phyloP scores from a whole-genome alignment of 2,113 vertebrate species.

The Terrapene triunguis region DNA sequence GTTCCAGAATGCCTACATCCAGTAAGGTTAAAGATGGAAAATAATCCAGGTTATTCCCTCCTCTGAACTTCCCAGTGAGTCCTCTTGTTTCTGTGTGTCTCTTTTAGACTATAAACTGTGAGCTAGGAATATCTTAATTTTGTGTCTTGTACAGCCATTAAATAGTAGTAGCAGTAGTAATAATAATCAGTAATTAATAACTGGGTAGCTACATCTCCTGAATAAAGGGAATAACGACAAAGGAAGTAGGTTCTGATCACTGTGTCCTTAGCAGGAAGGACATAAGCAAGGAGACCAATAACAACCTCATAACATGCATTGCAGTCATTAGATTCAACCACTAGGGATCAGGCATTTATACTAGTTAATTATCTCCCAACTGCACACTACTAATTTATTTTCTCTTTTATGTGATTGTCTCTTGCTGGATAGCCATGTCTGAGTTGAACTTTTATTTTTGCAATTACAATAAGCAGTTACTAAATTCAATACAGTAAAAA shows the following conservation, averaged over 20 bases:
- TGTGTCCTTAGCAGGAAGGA: not conserved
- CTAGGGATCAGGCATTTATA: not conserved
- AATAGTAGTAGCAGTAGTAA: not conserved
- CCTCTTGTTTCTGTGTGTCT: not conserved
- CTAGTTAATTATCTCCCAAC: not conserved
- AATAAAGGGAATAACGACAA: not conserved
- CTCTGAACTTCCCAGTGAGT: not conserved
- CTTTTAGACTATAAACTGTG: not conserved
- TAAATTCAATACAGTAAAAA: too few relatives aligned
- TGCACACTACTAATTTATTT: not conserved
- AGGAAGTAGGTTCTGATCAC: not conserved
- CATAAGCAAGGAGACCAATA: not conserved
- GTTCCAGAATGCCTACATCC: not conserved
- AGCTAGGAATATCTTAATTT: not conserved
- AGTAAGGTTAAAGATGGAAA: not conserved
- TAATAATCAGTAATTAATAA: not conserved
- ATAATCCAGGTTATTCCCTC: not conserved
- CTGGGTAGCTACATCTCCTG: not conserved
- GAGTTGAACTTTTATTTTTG: not conserved
- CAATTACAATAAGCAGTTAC: not conserved
- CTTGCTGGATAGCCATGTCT: not conserved
- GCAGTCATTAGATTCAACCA: not conserved
- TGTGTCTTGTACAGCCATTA: not conserved
- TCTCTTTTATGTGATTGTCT: not conserved
- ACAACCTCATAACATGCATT: not conserved